Percentiles rank a stretch among this genome's conserved stretches.
Evolutionary conservation across 1,140 invertebrate species (phyloP).

Genomic region (Ganaspis sp.): DNA sequence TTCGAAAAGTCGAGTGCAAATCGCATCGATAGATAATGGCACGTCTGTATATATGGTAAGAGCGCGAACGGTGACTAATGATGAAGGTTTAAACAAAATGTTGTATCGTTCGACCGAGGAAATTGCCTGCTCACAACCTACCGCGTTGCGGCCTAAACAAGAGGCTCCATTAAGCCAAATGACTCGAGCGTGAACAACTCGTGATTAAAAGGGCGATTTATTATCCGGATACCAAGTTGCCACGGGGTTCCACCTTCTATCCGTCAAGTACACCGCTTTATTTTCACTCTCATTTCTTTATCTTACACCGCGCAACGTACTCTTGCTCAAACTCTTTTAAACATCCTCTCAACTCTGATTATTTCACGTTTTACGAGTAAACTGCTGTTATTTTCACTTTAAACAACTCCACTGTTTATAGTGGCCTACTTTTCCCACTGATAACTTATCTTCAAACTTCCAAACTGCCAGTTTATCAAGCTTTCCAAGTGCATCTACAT

Average conservation of each 20-base stretch:
- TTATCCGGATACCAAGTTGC: conserved; percentile 51
- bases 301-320: background rate
- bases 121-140: conserved; percentile 57
- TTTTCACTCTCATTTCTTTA: conserved; percentile 46
- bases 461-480: background rate
- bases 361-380: conserved; percentile 9
- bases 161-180: conserved; percentile 65
- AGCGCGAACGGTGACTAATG: conserved; percentile 56
- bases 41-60: background rate
- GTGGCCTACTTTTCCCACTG: background rate
- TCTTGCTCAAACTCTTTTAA: background rate
- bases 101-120: conserved; percentile 49
- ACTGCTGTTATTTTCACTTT: background rate
- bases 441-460: background rate
- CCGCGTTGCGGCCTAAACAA: conserved; percentile 64
- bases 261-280: conserved; percentile 36
- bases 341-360: background rate
- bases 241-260: conserved; percentile 41
- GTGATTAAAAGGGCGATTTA: conserved; percentile 69
- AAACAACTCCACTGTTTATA: conserved; percentile 5
- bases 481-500: background rate
- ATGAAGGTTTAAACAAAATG: conserved; percentile 58
- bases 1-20: conserved; percentile 26
- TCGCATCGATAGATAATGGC: conserved; percentile 6
- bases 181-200: conserved; percentile 59